Base-by-base conservation (phyloP, 2,797 vertebrate genomes). In the Darevskia nairensis region DNA sequence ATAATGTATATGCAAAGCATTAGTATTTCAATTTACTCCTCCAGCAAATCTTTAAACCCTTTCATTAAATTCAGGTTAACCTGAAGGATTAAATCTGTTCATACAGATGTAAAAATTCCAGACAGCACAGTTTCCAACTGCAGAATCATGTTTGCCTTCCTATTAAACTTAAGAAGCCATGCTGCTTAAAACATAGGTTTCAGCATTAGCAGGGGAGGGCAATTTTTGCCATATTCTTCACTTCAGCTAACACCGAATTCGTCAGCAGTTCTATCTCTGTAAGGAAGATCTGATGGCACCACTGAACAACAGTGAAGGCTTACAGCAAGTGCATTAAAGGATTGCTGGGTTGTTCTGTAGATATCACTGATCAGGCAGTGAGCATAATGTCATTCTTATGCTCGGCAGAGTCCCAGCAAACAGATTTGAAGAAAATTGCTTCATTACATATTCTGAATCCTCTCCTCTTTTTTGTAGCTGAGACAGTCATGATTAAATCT, bases 371-470 rank as follows among this genome's bases (percentile, higher is more conserved):
- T 91, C 91, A 61, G 32, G 3, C 17, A 91, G 76, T 29, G 55
- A 92, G 88, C 82, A 83, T 25, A 8, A 83, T 50, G 79, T 39
- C 5, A 64, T 83, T 89, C 7, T 68, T 50, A n/a, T 68, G 55
- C 87, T 68, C 44, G 90, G 87, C 0, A 90, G 74, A 87, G 90
- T 64, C 35, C 35, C 61, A 75, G 84, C 10, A 74, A 77, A 59
- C 41, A 1, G 3, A 69, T 93, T 91, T 75, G 25, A 84, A 89
- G 81, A 75, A 88, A 91, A 81, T 89, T 75, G 25, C n/a, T 74
- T 89, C 29, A 6, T 93, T 92, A 82, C 84, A 82, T 82, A 11
- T 41, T 88, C 84, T 89, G 59, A 90, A 77, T 85, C 39, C 8
- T 21, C 29, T 55, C 29, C 89, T 91, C n/a, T 59, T 15, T 89